These are phyloP conservation scores for Onychomys arenicola DNA, from an alignment of 2,797 vertebrate species.

Conservation along the genomic window DNA sequence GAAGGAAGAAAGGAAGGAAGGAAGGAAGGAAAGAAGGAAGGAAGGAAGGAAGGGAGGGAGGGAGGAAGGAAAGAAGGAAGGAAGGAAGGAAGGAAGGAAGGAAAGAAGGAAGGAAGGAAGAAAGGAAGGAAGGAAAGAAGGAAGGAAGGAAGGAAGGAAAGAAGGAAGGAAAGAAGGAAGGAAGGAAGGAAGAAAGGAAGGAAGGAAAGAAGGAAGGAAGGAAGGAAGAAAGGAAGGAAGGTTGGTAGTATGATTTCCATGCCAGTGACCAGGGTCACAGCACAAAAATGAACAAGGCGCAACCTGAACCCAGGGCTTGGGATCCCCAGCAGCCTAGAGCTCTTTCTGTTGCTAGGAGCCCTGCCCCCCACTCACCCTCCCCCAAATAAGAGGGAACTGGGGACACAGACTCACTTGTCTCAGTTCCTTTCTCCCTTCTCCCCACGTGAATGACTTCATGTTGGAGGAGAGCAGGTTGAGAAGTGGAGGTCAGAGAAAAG, in stretches of 20 bases:
- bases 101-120: too few species aligned
- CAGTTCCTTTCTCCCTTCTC: background rate
- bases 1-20: too few species aligned
- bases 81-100: background rate
- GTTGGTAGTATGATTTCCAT: background rate
- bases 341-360: background rate
- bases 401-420: background rate
- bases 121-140: too few species aligned
- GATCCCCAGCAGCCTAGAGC: background rate
- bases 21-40: background rate
- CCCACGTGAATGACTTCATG: background rate
- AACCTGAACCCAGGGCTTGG: background rate
- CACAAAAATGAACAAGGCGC: background rate
- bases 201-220: background rate
- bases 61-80: background rate
- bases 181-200: background rate
- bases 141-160: background rate
- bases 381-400: background rate
- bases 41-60: background rate
- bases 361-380: too few species aligned
- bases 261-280: background rate
- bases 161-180: background rate
- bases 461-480: background rate
- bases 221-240: background rate
- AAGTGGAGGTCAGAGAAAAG: background rate